Percentiles rank a stretch among this genome's conserved stretches.
Evolutionary conservation across 2,113 vertebrate species (phyloP).

Genomic region (Dendropsophus ebraccatus): DNA sequence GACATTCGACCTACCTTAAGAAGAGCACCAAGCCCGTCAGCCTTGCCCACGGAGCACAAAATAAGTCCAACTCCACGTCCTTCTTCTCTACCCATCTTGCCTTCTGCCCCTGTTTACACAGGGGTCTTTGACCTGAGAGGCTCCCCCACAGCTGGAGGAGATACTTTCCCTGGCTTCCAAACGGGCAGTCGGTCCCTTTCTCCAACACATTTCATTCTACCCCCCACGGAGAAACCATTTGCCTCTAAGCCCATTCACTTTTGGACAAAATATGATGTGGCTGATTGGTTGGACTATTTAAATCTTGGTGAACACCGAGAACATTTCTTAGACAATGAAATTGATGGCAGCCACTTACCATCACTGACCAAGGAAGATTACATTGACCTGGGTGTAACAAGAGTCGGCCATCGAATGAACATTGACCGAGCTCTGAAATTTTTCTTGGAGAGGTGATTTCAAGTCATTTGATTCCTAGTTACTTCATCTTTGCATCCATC

Average conservation of each 20-base stretch:
- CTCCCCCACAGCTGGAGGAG: slow-evolving; percentile 80
- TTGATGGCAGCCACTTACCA: slow-evolving; percentile 90
- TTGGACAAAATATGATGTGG: slow-evolving; percentile 95
- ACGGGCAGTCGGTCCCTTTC: slow-evolving; percentile 83
- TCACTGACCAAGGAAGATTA: slow-evolving; percentile 94
- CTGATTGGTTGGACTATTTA: slow-evolving; percentile 91
- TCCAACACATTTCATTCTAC: slow-evolving; percentile 86
- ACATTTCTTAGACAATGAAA: slow-evolving; percentile 94
- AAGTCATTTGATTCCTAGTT: slow-evolving; percentile 42
- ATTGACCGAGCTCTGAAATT: slow-evolving; percentile 89
- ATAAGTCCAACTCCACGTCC: slow-evolving; percentile 82
- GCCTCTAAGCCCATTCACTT: slow-evolving; percentile 89
- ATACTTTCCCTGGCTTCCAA: slow-evolving; percentile 75
- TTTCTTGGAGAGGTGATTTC: slow-evolving; percentile 92
- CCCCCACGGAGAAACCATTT: slow-evolving; percentile 88
- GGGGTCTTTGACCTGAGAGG: slow-evolving; percentile 72
- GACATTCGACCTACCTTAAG: slow-evolving; percentile 73
- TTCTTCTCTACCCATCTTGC: slow-evolving; percentile 88
- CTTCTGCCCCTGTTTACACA: slow-evolving; percentile 76
- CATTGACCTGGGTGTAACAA: slow-evolving; percentile 90
- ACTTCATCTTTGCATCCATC: slow-evolving; percentile 28
- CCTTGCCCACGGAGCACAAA: slow-evolving; percentile 83
- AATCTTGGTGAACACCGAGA: slow-evolving; percentile 89
- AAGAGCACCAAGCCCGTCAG: slow-evolving; percentile 86
- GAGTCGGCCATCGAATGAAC: slow-evolving; percentile 96